A percentile compares a stretch with the other conserved stretches of the same genome.
Evolutionary conservation across 1,140 invertebrate genomes (phyloP).

Genomic region (Drosophila orena): DNA sequence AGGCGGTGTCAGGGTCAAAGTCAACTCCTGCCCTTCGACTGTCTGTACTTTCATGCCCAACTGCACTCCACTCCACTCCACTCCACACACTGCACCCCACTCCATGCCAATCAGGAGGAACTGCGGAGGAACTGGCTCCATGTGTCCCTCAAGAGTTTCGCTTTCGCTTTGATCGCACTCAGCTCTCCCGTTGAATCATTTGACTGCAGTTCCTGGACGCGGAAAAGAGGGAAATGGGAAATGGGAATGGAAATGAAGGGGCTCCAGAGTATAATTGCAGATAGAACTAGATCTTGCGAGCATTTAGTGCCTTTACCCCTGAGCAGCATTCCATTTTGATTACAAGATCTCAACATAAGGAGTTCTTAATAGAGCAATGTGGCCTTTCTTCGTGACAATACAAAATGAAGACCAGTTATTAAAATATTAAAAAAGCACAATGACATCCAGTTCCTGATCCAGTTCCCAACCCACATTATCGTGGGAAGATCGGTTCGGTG

Average conservation of each 20-base stretch:
- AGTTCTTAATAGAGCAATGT: not conserved
- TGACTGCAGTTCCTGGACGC: slow-evolving; percentile 33
- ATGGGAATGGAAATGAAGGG: slow-evolving; percentile 1
- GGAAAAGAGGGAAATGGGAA: slow-evolving; percentile 17
- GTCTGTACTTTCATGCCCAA: slow-evolving; percentile 73
- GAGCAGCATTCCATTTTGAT: not conserved
- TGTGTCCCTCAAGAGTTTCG: slow-evolving; percentile 41
- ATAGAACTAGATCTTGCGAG: not conserved
- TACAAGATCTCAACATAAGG: too few relatives aligned
- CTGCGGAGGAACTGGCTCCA: slow-evolving; percentile 15
- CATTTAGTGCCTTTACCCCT: not conserved
- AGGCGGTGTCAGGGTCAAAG: slow-evolving; percentile 75
- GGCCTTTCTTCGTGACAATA: not conserved
- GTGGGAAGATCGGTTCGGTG: slow-evolving; percentile 44
- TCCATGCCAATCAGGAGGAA: slow-evolving; percentile 12
- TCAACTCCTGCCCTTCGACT: slow-evolving; percentile 59
- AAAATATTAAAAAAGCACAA: slow-evolving; percentile 14
- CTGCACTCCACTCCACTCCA: slow-evolving; percentile 21
- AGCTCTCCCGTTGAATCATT: slow-evolving; percentile 49
- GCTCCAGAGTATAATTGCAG: not conserved
- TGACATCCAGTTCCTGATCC: slow-evolving; percentile 6
- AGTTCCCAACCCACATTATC: slow-evolving; percentile 16
- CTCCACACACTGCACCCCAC: not conserved
- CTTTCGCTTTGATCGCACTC: slow-evolving; percentile 58
- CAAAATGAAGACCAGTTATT: not conserved